Evolutionary conservation across 2,113 vertebrate genomes (phyloP).

Genomic region (Thalassoma bifasciatum): DNA sequence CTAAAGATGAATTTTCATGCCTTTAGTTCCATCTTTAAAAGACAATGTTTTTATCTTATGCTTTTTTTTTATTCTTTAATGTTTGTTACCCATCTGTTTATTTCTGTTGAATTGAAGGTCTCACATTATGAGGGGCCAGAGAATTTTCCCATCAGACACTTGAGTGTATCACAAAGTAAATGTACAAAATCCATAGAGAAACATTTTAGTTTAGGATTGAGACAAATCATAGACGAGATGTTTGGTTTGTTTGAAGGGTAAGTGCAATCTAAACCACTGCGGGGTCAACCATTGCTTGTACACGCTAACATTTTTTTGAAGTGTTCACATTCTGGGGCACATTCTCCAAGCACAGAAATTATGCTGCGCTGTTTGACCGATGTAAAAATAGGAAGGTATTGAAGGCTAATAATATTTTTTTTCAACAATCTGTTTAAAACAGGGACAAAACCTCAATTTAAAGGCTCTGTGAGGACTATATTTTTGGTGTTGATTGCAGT

Average conservation of each 20-base stretch:
- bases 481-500: no score
- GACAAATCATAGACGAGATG: not conserved
- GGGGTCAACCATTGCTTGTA: no score
- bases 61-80: not conserved
- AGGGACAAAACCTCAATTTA: no score
- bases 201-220: not conserved
- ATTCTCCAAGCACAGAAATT: not conserved
- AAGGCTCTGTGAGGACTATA: no score
- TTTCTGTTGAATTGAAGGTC: no score
- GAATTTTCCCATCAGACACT: not conserved
- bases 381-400: not conserved
- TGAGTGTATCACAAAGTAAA: not conserved
- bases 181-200: not conserved
- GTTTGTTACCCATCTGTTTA: not conserved
- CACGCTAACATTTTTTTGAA: no score
- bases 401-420: no score
- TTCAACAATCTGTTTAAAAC: no score
- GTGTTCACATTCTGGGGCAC: no score
- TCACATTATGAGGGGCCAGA: not conserved
- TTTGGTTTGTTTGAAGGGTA: no score
- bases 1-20: not conserved
- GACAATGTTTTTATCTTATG: not conserved
- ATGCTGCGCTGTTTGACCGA: not conserved
- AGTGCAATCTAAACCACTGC: no score
- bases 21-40: not conserved